Evolutionary conservation across 1,140 invertebrate species (phyloP).

Genomic region (Zaprionus africanus): DNA sequence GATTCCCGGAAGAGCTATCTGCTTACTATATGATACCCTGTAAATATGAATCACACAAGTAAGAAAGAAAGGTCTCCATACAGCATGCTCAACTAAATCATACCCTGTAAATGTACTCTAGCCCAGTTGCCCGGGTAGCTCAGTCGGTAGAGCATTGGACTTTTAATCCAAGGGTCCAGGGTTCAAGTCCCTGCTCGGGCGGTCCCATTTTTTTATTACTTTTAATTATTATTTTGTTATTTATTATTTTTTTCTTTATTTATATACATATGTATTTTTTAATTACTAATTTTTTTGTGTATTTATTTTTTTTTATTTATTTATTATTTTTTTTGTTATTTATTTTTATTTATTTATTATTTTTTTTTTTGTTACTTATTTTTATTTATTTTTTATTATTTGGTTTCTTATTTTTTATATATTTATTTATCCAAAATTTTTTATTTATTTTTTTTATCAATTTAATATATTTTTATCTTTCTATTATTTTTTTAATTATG

Average conservation of each 20-base stretch:
- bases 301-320: constrained; percentile 23
- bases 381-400: not conserved
- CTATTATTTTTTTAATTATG: not conserved
- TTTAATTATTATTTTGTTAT: not conserved
- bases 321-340: not conserved
- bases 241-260: not conserved
- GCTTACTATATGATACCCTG: not conserved
- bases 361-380: not conserved
- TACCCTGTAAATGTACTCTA: not conserved
- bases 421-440: not conserved
- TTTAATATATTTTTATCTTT: constrained; percentile 27
- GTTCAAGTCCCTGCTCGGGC: constrained; percentile 92
- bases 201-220: constrained; percentile 60
- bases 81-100: not conserved
- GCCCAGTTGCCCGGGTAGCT: constrained; percentile 88
- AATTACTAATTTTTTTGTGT: constrained; percentile 6
- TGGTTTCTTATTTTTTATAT: not conserved
- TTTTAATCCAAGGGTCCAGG: constrained; percentile 92
- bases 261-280: constrained; percentile 3
- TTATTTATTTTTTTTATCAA: constrained; percentile 5
- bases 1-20: not conserved
- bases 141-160: constrained; percentile 90
- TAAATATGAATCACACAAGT: not conserved
- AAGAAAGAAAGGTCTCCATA: too few species aligned
- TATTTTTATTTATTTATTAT: not conserved